Evolutionary conservation across 2,888 invertebrate genomes (phyloP).

Genomic region (Sarcophaga rosellei): DNA sequence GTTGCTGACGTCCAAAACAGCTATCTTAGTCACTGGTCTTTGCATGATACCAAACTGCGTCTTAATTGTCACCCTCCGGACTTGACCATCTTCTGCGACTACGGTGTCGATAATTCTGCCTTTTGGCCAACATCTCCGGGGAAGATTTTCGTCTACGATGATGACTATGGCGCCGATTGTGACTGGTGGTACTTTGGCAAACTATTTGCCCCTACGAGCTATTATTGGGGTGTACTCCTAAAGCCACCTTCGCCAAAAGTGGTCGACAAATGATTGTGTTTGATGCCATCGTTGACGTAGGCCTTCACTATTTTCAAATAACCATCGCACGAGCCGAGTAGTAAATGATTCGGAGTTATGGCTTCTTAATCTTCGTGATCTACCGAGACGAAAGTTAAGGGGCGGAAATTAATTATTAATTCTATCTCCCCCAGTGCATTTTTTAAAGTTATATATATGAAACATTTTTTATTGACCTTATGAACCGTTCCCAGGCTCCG

Average conservation of each 20-base stretch:
- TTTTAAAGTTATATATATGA: slow-evolving; percentile 42
- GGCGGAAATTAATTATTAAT: slow-evolving; percentile 60
- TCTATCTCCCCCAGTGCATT: slow-evolving; percentile 53
- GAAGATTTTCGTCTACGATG: slow-evolving; percentile 56
- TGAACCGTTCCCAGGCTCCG: slow-evolving; percentile 55
- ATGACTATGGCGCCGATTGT: slow-evolving; percentile 56
- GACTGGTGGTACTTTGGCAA: slow-evolving; percentile 38
- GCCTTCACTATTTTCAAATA: slow-evolving; percentile 6
- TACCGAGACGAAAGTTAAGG: slow-evolving; percentile 56
- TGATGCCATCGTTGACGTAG: slow-evolving; percentile 59
- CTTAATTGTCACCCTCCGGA: slow-evolving; percentile 1
- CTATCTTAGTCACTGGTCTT: slow-evolving; percentile 24
- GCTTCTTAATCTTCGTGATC: slow-evolving; percentile 59
- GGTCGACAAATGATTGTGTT: slow-evolving; percentile 53
- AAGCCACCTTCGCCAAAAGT: slow-evolving; percentile 50
- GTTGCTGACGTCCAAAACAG: slow-evolving; percentile 25
- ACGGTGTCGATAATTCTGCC: slow-evolving; percentile 27
- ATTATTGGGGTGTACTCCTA: slow-evolving; percentile 57
- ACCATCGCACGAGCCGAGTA: slow-evolving; percentile 26
- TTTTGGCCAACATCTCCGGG: slow-evolving; percentile 60
- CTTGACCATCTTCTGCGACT: slow-evolving; percentile 17
- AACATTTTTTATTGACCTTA: slow-evolving; percentile 51
- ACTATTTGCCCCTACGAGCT: slow-evolving; percentile 56
- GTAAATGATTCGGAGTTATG: slow-evolving; percentile 64
- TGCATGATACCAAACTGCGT: slow-evolving; percentile 7